Evolutionary conservation across 2,113 vertebrate species (phyloP), one percentile per base, ranked within the genome.

Genomic region (Erythrolamprus reginae): DNA sequence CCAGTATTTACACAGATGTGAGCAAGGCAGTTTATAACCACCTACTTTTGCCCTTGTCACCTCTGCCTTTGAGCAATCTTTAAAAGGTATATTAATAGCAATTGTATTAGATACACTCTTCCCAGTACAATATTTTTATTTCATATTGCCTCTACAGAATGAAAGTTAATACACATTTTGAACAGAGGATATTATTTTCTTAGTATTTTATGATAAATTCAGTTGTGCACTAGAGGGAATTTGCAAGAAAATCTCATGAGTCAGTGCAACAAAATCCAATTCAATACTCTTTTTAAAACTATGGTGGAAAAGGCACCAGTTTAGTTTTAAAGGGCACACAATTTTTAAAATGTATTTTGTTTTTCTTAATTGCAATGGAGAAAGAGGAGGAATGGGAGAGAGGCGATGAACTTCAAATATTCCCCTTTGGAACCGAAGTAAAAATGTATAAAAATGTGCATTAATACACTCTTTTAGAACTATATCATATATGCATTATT

Each of bases 1-100:
- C 77, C 87, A 96, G 87, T 98, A 97, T 98, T 98, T 97, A 97
- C 97, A 98, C 97, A 98, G 97, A 97, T 98, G 97, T 97, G 96
- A 94, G 95, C 88, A 91, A 96, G 94, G 95, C 88, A 94, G 96
- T 92, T 96, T 97, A 96, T 94, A 97, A 96, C 96, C 96, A 96
- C 95, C 95, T 93, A 96, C 96, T 95, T 95, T 95, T 96, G 53
- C 96, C 97, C 97, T 96, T 93, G 95, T 97, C 97, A 97, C 97
- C 96, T 97, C 92, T 97, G 97, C 96, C 97, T 97, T 95, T 95
- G 95, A 97, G 97, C 97, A 95, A 93, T 97, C 96, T 97, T 96
- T 97, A 96, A 96, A 97, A 97, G 96, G 97, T 96, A 96, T 95
- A 96, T 97, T 97, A 96, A 97, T 97, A 97, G 95, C 95, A 90